A percentile compares a stretch with the other conserved stretches of the same genome.
Evolutionary conservation across 2,113 vertebrate species (phyloP).

Genomic region (Scomber japonicus): DNA sequence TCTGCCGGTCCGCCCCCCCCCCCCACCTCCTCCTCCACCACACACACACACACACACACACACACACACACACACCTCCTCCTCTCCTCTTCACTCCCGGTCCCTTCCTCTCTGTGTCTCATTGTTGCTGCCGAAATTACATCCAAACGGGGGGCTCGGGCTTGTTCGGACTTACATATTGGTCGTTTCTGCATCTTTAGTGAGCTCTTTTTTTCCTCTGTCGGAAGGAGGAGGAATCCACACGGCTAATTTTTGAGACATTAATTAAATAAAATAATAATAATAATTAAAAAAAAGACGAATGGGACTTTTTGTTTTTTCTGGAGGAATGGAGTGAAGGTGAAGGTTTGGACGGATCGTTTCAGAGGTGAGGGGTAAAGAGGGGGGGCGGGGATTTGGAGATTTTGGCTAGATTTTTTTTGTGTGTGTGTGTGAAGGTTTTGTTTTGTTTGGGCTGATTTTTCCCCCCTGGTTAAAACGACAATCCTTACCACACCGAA

Average conservation of each 20-base stretch:
- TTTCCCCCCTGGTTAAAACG: not conserved
- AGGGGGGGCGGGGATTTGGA: not conserved
- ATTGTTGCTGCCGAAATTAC: conserved; percentile 29
- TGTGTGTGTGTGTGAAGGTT: not conserved
- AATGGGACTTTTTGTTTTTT: conserved; percentile 7
- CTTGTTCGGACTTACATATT: not conserved
- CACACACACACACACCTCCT: too few relatives aligned
- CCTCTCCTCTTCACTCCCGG: not conserved
- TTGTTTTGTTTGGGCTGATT: not conserved
- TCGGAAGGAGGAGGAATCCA: conserved; percentile 16
- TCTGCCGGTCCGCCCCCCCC: not conserved
- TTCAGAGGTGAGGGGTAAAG: not conserved
- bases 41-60: too few relatives aligned
- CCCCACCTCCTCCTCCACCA: too few relatives aligned
- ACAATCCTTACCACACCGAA: not conserved
- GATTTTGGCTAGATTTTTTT: not conserved
- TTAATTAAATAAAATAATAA: not conserved
- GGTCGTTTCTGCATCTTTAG: not conserved
- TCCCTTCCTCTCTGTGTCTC: not conserved
- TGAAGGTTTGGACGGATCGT: not conserved
- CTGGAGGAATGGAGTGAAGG: not conserved
- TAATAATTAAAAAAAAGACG: not conserved
- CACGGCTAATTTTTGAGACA: conserved; percentile 19
- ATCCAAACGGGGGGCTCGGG: not conserved
- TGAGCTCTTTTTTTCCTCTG: not conserved